Evolutionary conservation across 2,888 invertebrate genomes (phyloP).

Genomic region (Hemaris fuciformis): DNA sequence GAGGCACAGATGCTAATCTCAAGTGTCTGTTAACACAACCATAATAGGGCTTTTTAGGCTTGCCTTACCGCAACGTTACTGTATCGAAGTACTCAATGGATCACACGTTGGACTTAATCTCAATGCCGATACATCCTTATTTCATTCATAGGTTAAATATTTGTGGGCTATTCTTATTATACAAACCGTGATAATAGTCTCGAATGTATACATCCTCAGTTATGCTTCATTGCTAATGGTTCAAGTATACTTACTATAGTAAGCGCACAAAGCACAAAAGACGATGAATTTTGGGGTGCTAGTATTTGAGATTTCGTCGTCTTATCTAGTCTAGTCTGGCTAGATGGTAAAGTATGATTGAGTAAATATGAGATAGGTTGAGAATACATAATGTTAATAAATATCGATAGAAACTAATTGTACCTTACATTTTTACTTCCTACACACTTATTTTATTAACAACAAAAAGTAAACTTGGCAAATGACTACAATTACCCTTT

Average conservation of each 20-base stretch:
- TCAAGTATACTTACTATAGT: too few species aligned
- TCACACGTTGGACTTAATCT: constrained; percentile 52
- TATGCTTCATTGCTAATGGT: background rate
- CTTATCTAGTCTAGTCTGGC: too few species aligned
- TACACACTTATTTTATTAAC: too few species aligned
- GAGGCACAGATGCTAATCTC: constrained; percentile 80
- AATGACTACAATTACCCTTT: too few species aligned
- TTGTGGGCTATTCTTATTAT: background rate
- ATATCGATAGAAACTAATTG: too few species aligned
- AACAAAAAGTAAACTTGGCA: too few species aligned
- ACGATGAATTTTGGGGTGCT: too few species aligned
- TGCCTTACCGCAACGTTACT: constrained; percentile 59
- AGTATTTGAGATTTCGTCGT: too few species aligned
- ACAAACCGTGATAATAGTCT: constrained; percentile 28
- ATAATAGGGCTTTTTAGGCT: constrained; percentile 73
- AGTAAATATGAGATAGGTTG: too few species aligned
- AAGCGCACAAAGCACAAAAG: background rate
- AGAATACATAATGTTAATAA: too few species aligned
- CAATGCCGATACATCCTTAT: constrained; percentile 67
- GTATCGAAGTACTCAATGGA: constrained; percentile 51
- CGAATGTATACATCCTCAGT: background rate
- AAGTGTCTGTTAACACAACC: constrained; percentile 78
- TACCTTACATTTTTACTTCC: too few species aligned
- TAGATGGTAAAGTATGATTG: too few species aligned
- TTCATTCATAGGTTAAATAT: background rate